phyloP scores from a whole-genome alignment of 2,113 vertebrate genomes.

The Oxyruncus cristatus region DNA sequence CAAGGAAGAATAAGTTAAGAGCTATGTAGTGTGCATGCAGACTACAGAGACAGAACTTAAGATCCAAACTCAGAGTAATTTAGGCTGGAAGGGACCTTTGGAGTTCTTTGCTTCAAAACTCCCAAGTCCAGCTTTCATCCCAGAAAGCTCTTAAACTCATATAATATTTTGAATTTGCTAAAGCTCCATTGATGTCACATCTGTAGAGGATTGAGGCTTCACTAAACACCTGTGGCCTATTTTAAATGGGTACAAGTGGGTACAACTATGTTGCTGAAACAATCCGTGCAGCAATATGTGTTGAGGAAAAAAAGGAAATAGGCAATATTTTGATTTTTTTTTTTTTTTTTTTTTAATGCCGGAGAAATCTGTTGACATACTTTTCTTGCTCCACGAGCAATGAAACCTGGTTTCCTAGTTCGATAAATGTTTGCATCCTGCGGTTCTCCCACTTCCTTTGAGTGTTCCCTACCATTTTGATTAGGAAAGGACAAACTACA shows the following conservation, averaged over 20 bases:
- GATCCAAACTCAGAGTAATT: neutral
- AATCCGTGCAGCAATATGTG: neutral
- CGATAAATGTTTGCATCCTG: neutral
- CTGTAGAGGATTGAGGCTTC: neutral
- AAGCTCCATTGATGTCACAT: neutral
- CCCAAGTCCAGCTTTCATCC: neutral
- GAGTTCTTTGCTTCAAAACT: neutral
- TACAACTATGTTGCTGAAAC: neutral
- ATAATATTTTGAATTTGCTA: neutral
- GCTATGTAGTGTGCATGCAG: accelerated
- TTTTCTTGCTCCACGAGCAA: neutral
- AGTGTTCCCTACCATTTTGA: neutral
- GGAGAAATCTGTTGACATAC: neutral
- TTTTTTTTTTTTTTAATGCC: neutral
- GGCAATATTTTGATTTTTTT: neutral
- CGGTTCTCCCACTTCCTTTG: neutral
- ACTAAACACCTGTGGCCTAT: neutral
- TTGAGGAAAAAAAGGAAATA: neutral
- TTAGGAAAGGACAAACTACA: neutral
- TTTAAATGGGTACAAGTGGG: neutral
- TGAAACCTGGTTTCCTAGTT: neutral
- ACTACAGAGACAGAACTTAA: neutral
- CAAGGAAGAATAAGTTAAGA: neutral
- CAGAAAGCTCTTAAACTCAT: neutral
- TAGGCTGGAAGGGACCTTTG: neutral